These are phyloP conservation scores for Grallaria varia DNA, from an alignment of 2,113 vertebrate genomes.

Conservation along the genomic window DNA sequence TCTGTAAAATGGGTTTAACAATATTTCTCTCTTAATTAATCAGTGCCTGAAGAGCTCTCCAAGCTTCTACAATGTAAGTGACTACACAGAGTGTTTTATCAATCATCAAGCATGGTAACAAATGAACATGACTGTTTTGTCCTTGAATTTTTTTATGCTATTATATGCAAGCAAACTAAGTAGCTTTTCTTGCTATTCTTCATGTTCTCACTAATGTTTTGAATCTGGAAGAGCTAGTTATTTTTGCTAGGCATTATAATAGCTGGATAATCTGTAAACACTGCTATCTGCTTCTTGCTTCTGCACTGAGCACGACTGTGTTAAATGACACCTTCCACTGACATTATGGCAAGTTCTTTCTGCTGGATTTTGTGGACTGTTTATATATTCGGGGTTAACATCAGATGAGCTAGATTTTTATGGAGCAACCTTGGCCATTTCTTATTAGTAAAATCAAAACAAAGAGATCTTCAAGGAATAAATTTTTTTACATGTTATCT, in stretches of 20 bases:
- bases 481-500: background rate
- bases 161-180: constrained; percentile 8
- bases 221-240: background rate
- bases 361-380: background rate
- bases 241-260: background rate
- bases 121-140: background rate
- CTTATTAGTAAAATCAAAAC: background rate
- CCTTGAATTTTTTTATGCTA: background rate
- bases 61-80: background rate
- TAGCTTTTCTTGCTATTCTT: constrained; percentile 10
- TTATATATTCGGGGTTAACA: background rate
- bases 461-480: background rate
- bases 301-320: background rate
- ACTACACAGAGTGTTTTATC: background rate
- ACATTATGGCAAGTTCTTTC: background rate
- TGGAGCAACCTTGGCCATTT: background rate
- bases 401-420: constrained; percentile 10
- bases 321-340: background rate
- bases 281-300: background rate
- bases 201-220: background rate
- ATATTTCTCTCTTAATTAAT: constrained; percentile 22
- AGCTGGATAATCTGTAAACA: background rate
- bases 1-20: background rate
- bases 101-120: constrained; percentile 1
- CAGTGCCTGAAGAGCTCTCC: background rate